Conservation (phyloP, 2,888 invertebrate genomes). For the Esperia sulphurella region DNA sequence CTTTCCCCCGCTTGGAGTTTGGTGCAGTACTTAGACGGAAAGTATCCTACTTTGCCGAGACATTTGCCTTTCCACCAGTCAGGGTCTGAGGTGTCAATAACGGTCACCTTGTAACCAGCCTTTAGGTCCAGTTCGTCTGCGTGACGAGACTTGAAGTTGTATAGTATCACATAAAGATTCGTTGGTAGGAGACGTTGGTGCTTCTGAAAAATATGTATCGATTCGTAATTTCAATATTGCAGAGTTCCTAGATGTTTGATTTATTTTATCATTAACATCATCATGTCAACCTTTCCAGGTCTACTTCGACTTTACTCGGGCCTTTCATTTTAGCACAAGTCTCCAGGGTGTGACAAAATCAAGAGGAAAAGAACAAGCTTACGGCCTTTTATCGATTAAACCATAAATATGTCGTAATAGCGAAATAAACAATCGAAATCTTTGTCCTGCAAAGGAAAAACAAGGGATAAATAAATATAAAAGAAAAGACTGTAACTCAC, state of each 20-base stretch:
- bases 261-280: background rate
- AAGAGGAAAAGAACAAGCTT: no score
- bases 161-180: conserved; percentile 95
- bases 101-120: conserved; percentile 93
- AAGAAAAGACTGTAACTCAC: conserved; percentile 36
- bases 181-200: conserved; percentile 91
- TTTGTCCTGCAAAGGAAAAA: no score
- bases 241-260: no score
- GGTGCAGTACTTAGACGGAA: conserved; percentile 96
- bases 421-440: no score
- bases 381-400: no score
- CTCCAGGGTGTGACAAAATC: no score
- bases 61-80: conserved; percentile 99
- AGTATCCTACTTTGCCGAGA: conserved; percentile 93
- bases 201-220: conserved; percentile 77
- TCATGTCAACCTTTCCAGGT: no score
- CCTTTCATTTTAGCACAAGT: no score
- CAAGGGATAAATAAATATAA: background rate
- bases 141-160: conserved; percentile 96
- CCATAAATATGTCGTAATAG: no score
- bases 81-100: conserved; percentile 95
- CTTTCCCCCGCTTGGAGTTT: conserved; percentile 93
- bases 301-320: no score
- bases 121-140: conserved; percentile 96
- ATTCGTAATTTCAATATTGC: background rate